Base-by-base conservation (phyloP, 2,888 invertebrate genomes). In the Calameuta idolon region DNA sequence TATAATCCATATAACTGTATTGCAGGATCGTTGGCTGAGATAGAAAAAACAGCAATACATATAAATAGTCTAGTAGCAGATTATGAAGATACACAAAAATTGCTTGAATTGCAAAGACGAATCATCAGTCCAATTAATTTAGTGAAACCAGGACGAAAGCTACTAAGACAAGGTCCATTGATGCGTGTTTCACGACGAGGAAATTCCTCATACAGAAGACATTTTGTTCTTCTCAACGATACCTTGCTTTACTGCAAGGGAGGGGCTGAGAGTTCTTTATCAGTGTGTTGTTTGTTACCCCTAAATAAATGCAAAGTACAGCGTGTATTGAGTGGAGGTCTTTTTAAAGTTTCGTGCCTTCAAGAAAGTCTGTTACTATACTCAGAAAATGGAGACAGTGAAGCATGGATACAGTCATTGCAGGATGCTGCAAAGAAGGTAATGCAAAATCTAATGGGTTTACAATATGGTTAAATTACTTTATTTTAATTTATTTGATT, bases 231-330 rank as follows among this genome's bases (percentile, higher is more conserved):
- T 30, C 94, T 96, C 91, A 95, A 94, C 30, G 96, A 96, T 87
- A 94, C 95, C 84, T 92, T 96, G 73, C 92, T 96, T 89, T 96
- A 95, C 87, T 96, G 95, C 86, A 96, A 96, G 92, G 92, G 94
- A 1, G 92, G 93, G 3, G 93, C 93, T 40, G 92, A 94, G 15
- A 94, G 94, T 85, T 94, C 94, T 0, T 87, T 95, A 11, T 93
- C 94, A 84, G 95, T 95, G 83, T 94, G 94, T 80, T 94, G 94
- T 87, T 94, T 95, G 73, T 92, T 96, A 78, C 96, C 96, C 0
- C 90, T 96, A 11, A 94, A 94, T 79, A 95, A 96, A 88, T 96
- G 95, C 88, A 93, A 92, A 81, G 93, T 96, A 1, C 93, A 93
- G 69, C 93, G 94, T 79, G 92, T 95, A 82, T 82, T 92, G 12